phyloP scores from a whole-genome alignment of 1,140 invertebrate species.

The Brachionus koreanus region DNA sequence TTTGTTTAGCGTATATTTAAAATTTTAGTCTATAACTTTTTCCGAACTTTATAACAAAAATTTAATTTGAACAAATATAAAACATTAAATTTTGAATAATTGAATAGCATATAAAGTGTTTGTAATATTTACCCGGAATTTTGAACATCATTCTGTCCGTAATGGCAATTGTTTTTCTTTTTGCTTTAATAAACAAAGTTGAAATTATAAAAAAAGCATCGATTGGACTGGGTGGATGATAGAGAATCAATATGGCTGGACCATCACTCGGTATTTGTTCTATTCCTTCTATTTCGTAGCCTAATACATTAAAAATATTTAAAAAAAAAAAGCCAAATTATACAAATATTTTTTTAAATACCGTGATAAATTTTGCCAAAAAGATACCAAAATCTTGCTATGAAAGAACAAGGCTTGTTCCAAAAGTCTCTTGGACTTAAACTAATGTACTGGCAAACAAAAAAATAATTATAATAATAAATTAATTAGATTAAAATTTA shows the following conservation, averaged over 20 bases:
- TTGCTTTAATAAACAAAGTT: conserved; percentile 73
- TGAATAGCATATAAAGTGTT: conserved; percentile 45
- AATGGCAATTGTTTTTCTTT: conserved; percentile 79
- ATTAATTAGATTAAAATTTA: neutral
- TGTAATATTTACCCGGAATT: conserved; percentile 70
- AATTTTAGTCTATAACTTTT: too few species aligned
- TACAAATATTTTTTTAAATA: neutral
- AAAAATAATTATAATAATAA: neutral
- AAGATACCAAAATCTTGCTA: neutral
- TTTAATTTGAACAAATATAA: too few species aligned
- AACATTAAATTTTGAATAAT: too few species aligned
- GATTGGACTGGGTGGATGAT: conserved; percentile 92
- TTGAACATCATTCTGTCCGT: conserved; percentile 92
- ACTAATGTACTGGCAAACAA: neutral
- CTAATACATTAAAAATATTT: conserved; percentile 51
- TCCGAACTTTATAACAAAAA: too few species aligned
- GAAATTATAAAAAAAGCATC: conserved; percentile 94
- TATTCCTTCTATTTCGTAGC: conserved; percentile 84
- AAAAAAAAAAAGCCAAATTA: neutral
- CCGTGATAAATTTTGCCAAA: neutral
- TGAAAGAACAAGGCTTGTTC: neutral
- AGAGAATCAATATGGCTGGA: conserved; percentile 85
- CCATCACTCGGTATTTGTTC: conserved; percentile 85
- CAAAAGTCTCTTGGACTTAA: neutral
- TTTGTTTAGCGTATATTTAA: too few species aligned